Base-by-base conservation (phyloP, 2,888 invertebrate species). In the Epiperipatus broadwayi region DNA sequence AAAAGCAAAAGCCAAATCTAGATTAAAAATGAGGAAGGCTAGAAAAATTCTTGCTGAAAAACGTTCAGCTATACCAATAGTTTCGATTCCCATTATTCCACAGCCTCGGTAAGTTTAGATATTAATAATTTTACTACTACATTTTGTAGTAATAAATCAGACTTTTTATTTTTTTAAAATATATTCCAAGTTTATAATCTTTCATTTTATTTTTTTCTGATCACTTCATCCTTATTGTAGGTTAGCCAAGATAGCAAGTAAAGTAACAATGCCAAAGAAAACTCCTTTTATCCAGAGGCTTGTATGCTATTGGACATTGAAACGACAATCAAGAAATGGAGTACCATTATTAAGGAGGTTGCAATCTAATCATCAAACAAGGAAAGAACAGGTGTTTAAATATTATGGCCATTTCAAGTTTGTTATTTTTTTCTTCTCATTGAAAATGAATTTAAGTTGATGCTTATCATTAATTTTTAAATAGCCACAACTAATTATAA, bases 251-350 rank as follows among this genome's bases (percentile, higher is more conserved):
- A 84, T 91, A 43, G 77, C 83, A 1, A 68, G 70, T 8, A 58
- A 83, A 52, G 79, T 87, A 5, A 60, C 59, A 35, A 61, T 73
- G 42, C 70, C 75, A 16, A 79, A 80, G 51, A 73, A 79, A 44
- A 76, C 78, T 18, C 76, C 78, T 48, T 78, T 95, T 50, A 75
- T 93, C 50, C 79, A 80, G 54, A 68, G 85, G 3, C 65, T 97
- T 10, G 74, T 93, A 39, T 81, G 87, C 1, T 97, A 93, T 55
- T 97, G 97, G 97, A 93, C 87, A 3, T 63, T 95, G 30, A 97
- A 97, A 59, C 64, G 97, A 2, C 85, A 89, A 54, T 78, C 79
- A 44, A 65, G 95, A 35, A 91, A 93, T 54, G 97, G 97, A 0
- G 93, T 93, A 5, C 95, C 97, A 0, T 65, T 97, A 42, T 60